Percentiles rank a stretch among this genome's conserved stretches.
Evolutionary conservation across 2,888 invertebrate species (phyloP).

Genomic region (Apamea monoglypha): DNA sequence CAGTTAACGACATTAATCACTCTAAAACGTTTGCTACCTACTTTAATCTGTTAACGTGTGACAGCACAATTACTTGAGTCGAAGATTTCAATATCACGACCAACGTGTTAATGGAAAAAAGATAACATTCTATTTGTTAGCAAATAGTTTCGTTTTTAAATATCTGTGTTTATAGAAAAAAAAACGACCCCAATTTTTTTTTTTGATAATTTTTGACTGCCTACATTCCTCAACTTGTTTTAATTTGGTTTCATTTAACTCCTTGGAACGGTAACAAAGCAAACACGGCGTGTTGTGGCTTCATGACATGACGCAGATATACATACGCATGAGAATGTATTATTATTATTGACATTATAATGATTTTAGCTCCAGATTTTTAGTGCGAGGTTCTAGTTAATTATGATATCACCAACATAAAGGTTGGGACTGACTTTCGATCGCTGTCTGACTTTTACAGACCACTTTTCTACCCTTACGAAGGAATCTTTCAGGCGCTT

Average conservation of each 20-base stretch:
- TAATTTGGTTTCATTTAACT: background rate
- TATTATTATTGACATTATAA: background rate
- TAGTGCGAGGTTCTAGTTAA: background rate
- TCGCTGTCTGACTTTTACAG: no score
- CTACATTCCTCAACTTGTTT: background rate
- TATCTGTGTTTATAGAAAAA: no score
- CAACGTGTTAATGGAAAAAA: background rate
- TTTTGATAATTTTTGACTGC: background rate
- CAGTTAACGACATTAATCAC: slow-evolving; percentile 16
- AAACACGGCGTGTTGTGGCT: background rate
- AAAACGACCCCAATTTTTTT: background rate
- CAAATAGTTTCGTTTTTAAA: background rate
- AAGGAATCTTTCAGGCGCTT: no score
- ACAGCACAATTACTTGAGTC: slow-evolving; percentile 13
- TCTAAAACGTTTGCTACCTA: slow-evolving; percentile 36
- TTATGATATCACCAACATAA: background rate
- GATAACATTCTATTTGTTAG: background rate
- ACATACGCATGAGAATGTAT: background rate
- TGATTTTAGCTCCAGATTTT: background rate
- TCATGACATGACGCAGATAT: background rate
- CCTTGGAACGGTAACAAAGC: background rate
- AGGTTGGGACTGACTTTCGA: no score
- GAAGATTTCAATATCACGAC: slow-evolving; percentile 14
- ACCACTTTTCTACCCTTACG: no score
- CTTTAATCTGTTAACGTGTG: slow-evolving; percentile 24